Conservation (phyloP, 2,113 vertebrate species). For the Garra rufa region DNA sequence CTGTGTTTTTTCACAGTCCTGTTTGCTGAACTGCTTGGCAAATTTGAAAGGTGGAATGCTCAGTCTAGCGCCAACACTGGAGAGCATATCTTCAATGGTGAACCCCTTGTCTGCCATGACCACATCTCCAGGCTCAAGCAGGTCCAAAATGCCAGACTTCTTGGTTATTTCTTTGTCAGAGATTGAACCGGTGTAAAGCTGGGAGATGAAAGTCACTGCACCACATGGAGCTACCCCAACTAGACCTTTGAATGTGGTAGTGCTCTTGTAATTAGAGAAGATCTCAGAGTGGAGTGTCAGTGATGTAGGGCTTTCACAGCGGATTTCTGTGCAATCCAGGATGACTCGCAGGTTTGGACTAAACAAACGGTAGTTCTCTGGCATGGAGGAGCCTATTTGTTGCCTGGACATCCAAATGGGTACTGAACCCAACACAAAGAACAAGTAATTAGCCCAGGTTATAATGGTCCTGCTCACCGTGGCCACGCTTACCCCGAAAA, state of each 20-base stretch:
- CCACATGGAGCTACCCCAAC: slow-evolving; percentile 26
- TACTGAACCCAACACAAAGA: no score
- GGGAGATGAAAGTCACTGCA: slow-evolving; percentile 1
- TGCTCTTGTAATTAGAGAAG: no score
- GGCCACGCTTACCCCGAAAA: no score
- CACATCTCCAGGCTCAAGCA: slow-evolving; percentile 30
- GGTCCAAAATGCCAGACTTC: not conserved
- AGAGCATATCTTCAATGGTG: not conserved
- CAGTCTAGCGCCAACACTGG: slow-evolving; percentile 1
- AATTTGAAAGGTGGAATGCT: slow-evolving; percentile 20
- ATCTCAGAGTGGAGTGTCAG: not conserved
- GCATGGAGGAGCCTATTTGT: no score
- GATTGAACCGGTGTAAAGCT: slow-evolving; percentile 24
- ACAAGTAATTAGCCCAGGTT: no score
- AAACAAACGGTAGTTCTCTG: no score
- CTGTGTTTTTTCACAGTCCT: not conserved
- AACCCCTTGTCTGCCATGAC: slow-evolving; percentile 49
- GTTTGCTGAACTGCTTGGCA: not conserved
- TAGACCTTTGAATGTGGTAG: slow-evolving; percentile 19
- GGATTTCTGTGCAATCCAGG: not conserved
- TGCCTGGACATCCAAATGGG: no score
- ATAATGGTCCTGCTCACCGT: no score
- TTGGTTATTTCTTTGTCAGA: slow-evolving; percentile 26
- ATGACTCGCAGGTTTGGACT: not conserved
- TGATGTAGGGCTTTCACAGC: not conserved